Conservation (phyloP, 2,888 invertebrate genomes). For the Chamaedrilus cognettii region DNA sequence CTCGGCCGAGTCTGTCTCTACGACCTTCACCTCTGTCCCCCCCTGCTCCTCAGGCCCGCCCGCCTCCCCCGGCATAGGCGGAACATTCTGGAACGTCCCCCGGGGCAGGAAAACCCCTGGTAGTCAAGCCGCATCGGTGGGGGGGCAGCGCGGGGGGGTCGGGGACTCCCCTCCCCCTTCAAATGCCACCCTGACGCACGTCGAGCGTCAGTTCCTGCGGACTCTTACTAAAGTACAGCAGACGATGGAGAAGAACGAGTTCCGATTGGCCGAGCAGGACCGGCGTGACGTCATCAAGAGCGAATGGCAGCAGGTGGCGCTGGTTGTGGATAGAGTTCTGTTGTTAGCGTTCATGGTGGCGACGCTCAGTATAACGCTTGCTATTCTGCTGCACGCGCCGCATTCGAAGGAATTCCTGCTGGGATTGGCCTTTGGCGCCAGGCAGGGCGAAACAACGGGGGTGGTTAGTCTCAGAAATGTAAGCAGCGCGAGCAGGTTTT, state of each 20-base stretch:
- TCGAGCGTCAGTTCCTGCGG: slow-evolving; percentile 5
- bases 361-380: slow-evolving; percentile 61
- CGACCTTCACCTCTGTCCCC: not conserved
- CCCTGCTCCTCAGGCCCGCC: not conserved
- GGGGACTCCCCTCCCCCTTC: too few species aligned
- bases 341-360: slow-evolving; percentile 62
- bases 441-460: too few species aligned
- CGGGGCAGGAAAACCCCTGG: too few species aligned
- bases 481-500: too few species aligned
- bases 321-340: slow-evolving; percentile 73
- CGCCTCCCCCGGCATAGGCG: too few species aligned
- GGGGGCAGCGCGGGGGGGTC: too few species aligned
- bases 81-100: too few species aligned
- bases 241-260: slow-evolving; percentile 15
- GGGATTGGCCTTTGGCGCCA: slow-evolving; percentile 1
- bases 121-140: too few species aligned
- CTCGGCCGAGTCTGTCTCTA: not conserved
- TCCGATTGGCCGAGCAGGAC: slow-evolving; percentile 64
- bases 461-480: too few species aligned
- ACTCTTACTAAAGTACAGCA: slow-evolving; percentile 9
- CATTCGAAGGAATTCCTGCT: slow-evolving; percentile 42
- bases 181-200: not conserved
- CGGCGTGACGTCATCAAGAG: slow-evolving; percentile 76
- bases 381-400: slow-evolving; percentile 59
- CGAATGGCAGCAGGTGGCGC: slow-evolving; percentile 75